Evolutionary conservation across 2,113 vertebrate species (phyloP).

Genomic region (Gobius niger): DNA sequence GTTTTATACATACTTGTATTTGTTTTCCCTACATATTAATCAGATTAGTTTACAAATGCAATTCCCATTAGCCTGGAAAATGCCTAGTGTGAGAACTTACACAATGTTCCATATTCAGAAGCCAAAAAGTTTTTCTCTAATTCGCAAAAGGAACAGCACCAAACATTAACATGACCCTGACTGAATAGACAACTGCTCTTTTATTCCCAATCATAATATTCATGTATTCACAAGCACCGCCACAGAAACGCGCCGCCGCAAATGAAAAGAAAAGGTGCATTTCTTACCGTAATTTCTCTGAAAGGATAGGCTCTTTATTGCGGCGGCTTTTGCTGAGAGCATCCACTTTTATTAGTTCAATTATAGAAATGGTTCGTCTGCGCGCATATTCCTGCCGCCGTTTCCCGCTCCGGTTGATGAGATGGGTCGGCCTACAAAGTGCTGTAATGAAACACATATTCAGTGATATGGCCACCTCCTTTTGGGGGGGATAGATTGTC

Average conservation of each 20-base stretch:
- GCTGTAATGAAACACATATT: background rate
- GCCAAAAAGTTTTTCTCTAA: background rate
- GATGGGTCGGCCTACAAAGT: background rate
- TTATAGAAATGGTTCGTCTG: background rate
- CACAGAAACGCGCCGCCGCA: background rate
- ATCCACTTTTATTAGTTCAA: slow-evolving; percentile 3
- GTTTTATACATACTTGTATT: no score
- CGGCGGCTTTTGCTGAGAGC: background rate
- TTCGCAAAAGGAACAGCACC: background rate
- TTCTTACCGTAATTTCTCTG: background rate
- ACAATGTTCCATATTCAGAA: background rate
- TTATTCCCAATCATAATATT: slow-evolving; percentile 6
- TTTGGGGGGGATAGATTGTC: background rate
- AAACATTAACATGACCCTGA: slow-evolving; percentile 16
- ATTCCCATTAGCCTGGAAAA: no score
- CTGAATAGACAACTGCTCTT: slow-evolving; percentile 29
- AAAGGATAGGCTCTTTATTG: background rate
- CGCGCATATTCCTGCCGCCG: background rate
- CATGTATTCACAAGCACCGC: slow-evolving; percentile 7
- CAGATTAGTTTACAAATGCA: no score
- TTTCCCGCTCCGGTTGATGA: background rate
- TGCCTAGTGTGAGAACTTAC: no score
- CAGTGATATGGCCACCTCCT: background rate
- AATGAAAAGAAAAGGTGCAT: background rate
- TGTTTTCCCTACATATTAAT: no score